Evolutionary conservation across 2,797 vertebrate species (phyloP).

Genomic region (Miichthys miiuy): DNA sequence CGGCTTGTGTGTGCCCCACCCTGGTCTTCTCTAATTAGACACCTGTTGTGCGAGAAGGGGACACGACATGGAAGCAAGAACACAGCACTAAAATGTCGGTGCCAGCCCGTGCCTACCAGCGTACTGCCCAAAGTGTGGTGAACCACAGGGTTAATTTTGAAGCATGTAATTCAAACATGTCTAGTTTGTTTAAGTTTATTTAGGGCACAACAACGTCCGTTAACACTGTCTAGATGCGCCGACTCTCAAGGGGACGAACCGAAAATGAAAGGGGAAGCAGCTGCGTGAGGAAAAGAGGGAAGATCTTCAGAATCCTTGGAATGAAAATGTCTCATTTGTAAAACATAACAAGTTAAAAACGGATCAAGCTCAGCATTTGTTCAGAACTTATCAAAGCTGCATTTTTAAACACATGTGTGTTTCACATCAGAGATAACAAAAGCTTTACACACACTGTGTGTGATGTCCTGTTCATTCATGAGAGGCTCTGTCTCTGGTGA

Average conservation of each 20-base stretch:
- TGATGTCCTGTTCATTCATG: constrained; percentile 31
- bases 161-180: constrained; percentile 79
- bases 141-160: constrained; percentile 72
- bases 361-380: background rate
- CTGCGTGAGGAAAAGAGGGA: constrained; percentile 27
- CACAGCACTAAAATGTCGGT: constrained; percentile 34
- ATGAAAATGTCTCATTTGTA: constrained; percentile 35
- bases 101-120: constrained; percentile 67
- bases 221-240: constrained; percentile 56
- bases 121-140: constrained; percentile 68
- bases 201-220: constrained; percentile 58
- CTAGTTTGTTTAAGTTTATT: constrained; percentile 76
- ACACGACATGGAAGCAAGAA: constrained; percentile 50
- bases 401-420: constrained; percentile 4
- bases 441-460: constrained; percentile 8
- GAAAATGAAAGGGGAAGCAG: constrained; percentile 51
- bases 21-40: constrained; percentile 80
- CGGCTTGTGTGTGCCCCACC: constrained; percentile 63
- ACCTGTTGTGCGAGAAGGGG: constrained; percentile 73
- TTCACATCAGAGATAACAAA: constrained; percentile 13
- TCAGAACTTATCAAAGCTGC: background rate
- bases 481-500: constrained; percentile 25
- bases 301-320: constrained; percentile 48
- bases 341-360: constrained; percentile 17
- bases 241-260: constrained; percentile 43